Percentiles rank a stretch among this genome's conserved stretches.
Evolutionary conservation across 2,888 invertebrate species (phyloP).

Genomic region (Melipona beecheii): DNA sequence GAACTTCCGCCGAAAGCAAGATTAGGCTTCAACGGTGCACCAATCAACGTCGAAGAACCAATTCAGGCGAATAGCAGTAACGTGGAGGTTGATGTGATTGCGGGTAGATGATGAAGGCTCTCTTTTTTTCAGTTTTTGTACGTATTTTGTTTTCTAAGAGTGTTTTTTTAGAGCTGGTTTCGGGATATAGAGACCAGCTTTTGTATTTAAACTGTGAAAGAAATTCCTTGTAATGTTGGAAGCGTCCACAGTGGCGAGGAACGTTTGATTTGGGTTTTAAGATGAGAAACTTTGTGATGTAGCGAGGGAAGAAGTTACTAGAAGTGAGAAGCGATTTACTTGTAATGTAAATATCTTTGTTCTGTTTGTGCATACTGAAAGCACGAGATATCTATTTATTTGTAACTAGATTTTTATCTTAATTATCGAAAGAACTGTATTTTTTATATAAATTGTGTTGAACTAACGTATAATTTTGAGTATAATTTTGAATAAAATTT

Average conservation of each 20-base stretch:
- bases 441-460: background rate
- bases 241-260: background rate
- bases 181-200: background rate
- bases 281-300: background rate
- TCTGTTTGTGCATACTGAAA: background rate
- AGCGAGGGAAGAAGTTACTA: background rate
- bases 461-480: too few relatives aligned
- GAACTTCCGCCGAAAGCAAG: slow-evolving; percentile 10
- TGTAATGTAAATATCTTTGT: too few relatives aligned
- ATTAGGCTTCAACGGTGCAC: slow-evolving; percentile 36
- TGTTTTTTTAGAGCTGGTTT: background rate
- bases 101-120: slow-evolving; percentile 40
- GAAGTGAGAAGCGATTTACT: background rate
- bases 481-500: too few relatives aligned
- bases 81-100: slow-evolving; percentile 55
- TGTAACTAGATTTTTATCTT: slow-evolving; percentile 1
- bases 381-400: background rate
- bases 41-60: slow-evolving; percentile 11
- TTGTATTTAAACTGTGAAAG: background rate
- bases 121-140: background rate
- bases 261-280: background rate
- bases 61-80: slow-evolving; percentile 18
- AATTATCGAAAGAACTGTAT: background rate
- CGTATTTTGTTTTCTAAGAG: background rate
- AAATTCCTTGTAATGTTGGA: background rate